Conservation (phyloP, 2,888 invertebrate genomes). For the Melipona bicolor region DNA sequence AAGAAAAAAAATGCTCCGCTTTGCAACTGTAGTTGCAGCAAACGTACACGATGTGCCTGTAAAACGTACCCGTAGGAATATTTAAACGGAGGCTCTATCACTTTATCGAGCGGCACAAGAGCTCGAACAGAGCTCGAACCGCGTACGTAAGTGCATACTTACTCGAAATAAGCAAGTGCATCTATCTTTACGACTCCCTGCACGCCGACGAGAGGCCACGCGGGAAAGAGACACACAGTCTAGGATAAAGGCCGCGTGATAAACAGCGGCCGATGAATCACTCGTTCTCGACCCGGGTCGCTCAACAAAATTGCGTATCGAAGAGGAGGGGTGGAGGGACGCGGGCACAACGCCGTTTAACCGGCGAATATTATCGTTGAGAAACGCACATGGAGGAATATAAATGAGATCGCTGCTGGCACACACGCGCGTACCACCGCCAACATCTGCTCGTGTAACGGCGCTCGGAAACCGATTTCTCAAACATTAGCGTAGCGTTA, state of each 20-base stretch:
- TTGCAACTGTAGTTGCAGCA: no score
- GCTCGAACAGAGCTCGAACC: conserved; percentile 1
- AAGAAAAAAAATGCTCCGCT: no score
- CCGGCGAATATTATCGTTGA: conserved; percentile 48
- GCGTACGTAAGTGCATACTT: not conserved
- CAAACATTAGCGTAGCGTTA: conserved; percentile 24
- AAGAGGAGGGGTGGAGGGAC: not conserved
- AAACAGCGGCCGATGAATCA: conserved; percentile 54
- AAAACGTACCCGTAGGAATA: no score
- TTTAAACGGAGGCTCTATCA: not conserved
- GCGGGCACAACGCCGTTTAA: not conserved
- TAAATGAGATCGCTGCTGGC: conserved; percentile 31
- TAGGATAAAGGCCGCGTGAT: conserved; percentile 52
- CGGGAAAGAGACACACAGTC: conserved; percentile 55
- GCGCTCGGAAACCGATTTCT: conserved; percentile 17
- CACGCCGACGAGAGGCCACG: not conserved
- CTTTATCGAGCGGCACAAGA: not conserved
- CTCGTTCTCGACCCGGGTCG: conserved; percentile 11
- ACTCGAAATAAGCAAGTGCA: not conserved
- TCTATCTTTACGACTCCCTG: conserved; percentile 20
- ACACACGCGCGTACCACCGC: not conserved
- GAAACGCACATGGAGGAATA: conserved; percentile 34
- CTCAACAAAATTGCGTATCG: conserved; percentile 45
- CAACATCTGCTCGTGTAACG: conserved; percentile 10
- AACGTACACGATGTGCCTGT: no score